These are phyloP conservation scores for Callocephalon fimbriatum DNA, from an alignment of 2,113 vertebrate genomes.

Conservation along the genomic window DNA sequence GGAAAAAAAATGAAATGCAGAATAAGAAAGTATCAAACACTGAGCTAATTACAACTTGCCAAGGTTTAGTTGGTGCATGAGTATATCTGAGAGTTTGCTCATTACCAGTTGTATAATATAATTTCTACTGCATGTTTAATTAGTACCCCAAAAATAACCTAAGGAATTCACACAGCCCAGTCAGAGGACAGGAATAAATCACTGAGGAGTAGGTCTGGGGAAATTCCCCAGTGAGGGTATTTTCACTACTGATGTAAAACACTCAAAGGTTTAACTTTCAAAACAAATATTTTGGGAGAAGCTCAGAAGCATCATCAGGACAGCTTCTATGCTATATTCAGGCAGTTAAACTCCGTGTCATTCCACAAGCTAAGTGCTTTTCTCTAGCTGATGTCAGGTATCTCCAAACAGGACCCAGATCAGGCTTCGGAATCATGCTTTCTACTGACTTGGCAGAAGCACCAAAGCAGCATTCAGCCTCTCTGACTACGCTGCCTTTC, in stretches of 20 bases:
- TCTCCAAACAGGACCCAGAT: not conserved
- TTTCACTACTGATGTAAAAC: slow-evolving; percentile 2
- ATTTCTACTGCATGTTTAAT: slow-evolving; percentile 58
- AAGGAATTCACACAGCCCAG: slow-evolving; percentile 39
- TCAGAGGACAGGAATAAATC: slow-evolving; percentile 35
- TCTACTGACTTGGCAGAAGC: not conserved
- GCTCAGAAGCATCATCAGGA: not conserved
- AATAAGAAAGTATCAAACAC: slow-evolving; percentile 42
- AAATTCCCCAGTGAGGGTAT: not conserved
- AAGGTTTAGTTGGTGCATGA: slow-evolving; percentile 28
- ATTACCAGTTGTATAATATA: slow-evolving; percentile 63
- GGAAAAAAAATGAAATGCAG: slow-evolving; percentile 23
- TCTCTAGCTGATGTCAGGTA: not conserved
- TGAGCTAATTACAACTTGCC: slow-evolving; percentile 62
- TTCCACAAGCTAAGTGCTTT: not conserved
- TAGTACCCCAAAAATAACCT: slow-evolving; percentile 56
- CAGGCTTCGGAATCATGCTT: not conserved
- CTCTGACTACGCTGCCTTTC: not conserved
- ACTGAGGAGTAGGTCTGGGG: not conserved
- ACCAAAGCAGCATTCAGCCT: not conserved
- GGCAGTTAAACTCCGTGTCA: not conserved
- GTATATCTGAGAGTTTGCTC: slow-evolving; percentile 49
- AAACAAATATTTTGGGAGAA: not conserved
- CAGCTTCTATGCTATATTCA: not conserved
- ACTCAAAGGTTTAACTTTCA: slow-evolving; percentile 17